Evolutionary conservation across 2,888 invertebrate genomes (phyloP).

Genomic region (Lepidochrysops patricia): DNA sequence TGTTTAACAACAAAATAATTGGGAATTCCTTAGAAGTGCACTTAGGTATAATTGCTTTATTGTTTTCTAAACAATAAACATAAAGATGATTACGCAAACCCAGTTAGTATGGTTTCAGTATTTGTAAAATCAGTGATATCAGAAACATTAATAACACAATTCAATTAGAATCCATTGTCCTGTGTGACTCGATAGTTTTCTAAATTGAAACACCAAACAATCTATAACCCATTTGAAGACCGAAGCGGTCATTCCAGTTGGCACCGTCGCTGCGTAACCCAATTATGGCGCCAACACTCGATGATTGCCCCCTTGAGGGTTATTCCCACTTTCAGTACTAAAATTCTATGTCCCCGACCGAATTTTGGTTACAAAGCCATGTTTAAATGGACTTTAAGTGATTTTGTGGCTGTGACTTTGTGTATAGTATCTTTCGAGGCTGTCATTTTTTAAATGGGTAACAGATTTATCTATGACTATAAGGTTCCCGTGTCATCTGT

Average conservation of each 20-base stretch:
- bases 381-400: background rate
- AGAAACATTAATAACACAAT: background rate
- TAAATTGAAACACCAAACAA: constrained; percentile 15
- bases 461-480: too few relatives aligned
- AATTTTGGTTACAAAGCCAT: background rate
- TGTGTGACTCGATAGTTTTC: constrained; percentile 8
- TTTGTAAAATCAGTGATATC: too few relatives aligned
- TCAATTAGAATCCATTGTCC: background rate
- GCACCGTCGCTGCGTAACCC: constrained; percentile 20
- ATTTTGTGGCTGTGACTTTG: background rate
- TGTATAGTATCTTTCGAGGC: too few relatives aligned
- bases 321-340: constrained; percentile 35
- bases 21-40: too few relatives aligned
- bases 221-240: constrained; percentile 16
- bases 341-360: constrained; percentile 28
- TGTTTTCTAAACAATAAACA: too few relatives aligned
- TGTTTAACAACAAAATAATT: too few relatives aligned
- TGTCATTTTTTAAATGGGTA: too few relatives aligned
- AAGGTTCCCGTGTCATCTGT: too few relatives aligned
- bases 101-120: too few relatives aligned
- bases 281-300: constrained; percentile 19
- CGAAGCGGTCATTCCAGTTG: constrained; percentile 14
- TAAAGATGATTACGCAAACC: too few relatives aligned
- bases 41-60: too few relatives aligned
- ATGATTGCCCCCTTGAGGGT: constrained; percentile 32